Percentiles rank a stretch among this genome's conserved stretches.
Conservation (phyloP, 2,797 vertebrate species). For the Gouania willdenowi region DNA sequence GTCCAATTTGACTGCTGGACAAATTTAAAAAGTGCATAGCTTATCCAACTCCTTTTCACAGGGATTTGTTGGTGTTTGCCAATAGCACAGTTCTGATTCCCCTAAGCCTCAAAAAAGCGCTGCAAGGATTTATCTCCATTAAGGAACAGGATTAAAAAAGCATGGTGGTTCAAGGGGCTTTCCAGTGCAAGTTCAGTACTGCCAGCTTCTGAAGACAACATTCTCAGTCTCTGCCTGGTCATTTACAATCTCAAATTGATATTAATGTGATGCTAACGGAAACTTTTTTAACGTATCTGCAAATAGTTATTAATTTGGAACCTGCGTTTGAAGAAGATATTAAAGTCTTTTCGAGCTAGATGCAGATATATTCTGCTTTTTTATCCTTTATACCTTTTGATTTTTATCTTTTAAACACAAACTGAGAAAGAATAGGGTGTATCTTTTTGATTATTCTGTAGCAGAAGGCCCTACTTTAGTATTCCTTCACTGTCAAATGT, state of each 20-base stretch:
- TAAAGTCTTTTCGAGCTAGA: constrained; percentile 1
- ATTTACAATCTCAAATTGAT: constrained; percentile 39
- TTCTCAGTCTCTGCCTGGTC: constrained; percentile 43
- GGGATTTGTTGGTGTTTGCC: constrained; percentile 63
- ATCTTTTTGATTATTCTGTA: no score
- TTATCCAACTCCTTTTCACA: constrained; percentile 43
- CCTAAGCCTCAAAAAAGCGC: constrained; percentile 57
- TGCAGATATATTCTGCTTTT: not conserved
- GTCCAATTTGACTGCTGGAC: constrained; percentile 32
- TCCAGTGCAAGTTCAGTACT: constrained; percentile 21
- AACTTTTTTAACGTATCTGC: constrained; percentile 16
- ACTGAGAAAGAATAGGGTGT: no score
- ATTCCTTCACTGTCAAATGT: not conserved
- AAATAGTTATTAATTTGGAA: constrained; percentile 18
- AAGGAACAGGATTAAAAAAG: constrained; percentile 67
- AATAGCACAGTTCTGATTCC: constrained; percentile 41
- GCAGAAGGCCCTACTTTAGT: no score
- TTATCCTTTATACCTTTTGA: no score
- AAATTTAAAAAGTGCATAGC: constrained; percentile 44
- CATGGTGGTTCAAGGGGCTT: constrained; percentile 51
- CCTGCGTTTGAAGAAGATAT: constrained; percentile 13
- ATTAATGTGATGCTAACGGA: constrained; percentile 29
- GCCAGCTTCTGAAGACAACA: constrained; percentile 12
- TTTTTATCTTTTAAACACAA: no score
- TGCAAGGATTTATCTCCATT: constrained; percentile 67